These are phyloP conservation scores for Callorhinus ursinus DNA, from an alignment of 2,113 vertebrate species.

Conservation along the genomic window DNA sequence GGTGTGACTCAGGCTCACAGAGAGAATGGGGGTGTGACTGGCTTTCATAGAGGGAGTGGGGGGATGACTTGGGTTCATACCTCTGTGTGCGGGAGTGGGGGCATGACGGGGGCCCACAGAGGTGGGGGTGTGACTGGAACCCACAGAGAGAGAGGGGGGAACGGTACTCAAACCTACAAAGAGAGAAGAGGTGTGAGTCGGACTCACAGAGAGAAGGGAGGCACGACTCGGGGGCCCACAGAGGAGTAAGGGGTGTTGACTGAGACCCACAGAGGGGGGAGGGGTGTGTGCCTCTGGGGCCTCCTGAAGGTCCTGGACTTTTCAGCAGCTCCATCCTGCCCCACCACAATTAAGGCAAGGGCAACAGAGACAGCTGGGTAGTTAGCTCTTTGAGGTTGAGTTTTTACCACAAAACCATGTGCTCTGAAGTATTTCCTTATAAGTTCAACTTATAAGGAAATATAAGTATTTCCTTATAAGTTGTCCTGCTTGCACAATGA, in stretches of 20 bases:
- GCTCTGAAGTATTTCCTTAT: constrained; percentile 8
- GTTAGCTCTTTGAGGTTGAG: neutral
- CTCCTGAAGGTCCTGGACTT: neutral
- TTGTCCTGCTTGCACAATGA: constrained; percentile 5
- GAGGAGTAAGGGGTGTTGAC: neutral
- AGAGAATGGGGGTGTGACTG: neutral
- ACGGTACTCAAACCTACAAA: too few species aligned
- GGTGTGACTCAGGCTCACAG: too few species aligned
- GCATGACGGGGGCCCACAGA: neutral
- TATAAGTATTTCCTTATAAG: neutral
- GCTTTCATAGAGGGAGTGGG: neutral
- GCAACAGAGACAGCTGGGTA: neutral
- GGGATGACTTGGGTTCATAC: too few species aligned
- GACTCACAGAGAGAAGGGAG: too few species aligned
- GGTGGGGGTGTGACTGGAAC: neutral
- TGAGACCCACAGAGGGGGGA: fast-evolving
- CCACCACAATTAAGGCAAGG: neutral
- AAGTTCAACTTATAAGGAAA: neutral
- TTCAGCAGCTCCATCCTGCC: neutral
- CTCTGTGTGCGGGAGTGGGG: neutral
- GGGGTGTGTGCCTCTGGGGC: neutral
- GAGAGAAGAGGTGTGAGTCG: too few species aligned
- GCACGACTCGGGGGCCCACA: neutral
- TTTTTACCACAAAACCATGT: neutral
- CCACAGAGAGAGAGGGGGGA: too few species aligned